Conservation (phyloP, 1,140 invertebrate genomes). For the Copidosoma floridanum region DNA sequence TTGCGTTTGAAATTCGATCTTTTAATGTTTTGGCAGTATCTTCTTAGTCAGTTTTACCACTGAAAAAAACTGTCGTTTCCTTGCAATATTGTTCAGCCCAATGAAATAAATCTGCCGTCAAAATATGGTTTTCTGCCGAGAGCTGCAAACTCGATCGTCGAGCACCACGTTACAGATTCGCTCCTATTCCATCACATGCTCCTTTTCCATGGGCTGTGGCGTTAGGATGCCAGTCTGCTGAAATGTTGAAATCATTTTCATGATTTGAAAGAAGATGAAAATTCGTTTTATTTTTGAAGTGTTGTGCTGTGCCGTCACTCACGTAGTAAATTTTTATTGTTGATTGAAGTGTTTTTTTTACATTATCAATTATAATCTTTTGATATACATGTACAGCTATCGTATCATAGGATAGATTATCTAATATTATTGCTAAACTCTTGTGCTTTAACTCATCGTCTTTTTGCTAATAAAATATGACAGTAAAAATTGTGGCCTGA, state of each 20-base stretch:
- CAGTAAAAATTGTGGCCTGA: constrained; percentile 22
- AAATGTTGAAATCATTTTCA: constrained; percentile 28
- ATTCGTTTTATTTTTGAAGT: neutral
- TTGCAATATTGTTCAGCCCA: no score
- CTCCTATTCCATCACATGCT: constrained; percentile 31
- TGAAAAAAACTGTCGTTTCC: no score
- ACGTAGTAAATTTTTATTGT: constrained; percentile 18
- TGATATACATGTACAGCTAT: constrained; percentile 16
- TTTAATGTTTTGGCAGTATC: no score
- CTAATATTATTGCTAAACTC: constrained; percentile 11
- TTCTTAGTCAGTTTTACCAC: no score
- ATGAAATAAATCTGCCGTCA: no score
- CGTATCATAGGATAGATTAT: constrained; percentile 2
- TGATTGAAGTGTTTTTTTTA: neutral
- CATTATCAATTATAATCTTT: constrained; percentile 13
- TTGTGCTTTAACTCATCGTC: neutral
- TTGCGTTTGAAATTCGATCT: no score
- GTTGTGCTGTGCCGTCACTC: constrained; percentile 9
- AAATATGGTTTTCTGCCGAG: no score
- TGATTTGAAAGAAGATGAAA: neutral
- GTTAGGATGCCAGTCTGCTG: constrained; percentile 40
- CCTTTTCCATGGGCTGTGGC: constrained; percentile 43
- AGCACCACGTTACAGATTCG: no score
- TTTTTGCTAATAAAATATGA: constrained; percentile 7
- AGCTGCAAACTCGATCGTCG: no score